Evolutionary conservation across 2,888 invertebrate species (phyloP).

Genomic region (Lithophane semibrunnea): DNA sequence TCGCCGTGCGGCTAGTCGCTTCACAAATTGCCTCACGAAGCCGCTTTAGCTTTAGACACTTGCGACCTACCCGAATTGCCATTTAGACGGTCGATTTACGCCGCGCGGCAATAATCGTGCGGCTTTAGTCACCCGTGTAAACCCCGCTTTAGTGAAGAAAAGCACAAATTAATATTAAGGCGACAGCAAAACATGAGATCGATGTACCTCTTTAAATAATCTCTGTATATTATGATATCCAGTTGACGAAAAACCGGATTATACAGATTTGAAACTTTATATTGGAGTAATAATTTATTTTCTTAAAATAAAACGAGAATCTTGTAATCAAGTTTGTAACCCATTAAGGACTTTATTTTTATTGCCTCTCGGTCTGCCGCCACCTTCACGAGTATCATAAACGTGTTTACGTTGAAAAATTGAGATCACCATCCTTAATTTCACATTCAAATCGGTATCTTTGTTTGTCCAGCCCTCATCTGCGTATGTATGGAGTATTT

Average conservation of each 20-base stretch:
- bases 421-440: constrained; percentile 83
- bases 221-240: neutral
- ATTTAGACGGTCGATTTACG: constrained; percentile 65
- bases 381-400: constrained; percentile 69
- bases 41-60: constrained; percentile 41
- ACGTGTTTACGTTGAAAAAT: constrained; percentile 82
- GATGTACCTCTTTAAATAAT: constrained; percentile 14
- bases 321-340: constrained; percentile 39
- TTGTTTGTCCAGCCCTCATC: constrained; percentile 85
- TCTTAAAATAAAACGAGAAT: constrained; percentile 35
- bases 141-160: constrained; percentile 38
- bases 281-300: constrained; percentile 24
- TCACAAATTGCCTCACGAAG: constrained; percentile 21
- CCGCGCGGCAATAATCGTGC: constrained; percentile 69
- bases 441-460: constrained; percentile 86
- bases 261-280: constrained; percentile 23
- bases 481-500: constrained; percentile 85
- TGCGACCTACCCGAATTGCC: constrained; percentile 71
- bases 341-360: constrained; percentile 49
- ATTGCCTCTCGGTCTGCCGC: constrained; percentile 61
- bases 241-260: constrained; percentile 20
- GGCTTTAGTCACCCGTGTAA: constrained; percentile 73
- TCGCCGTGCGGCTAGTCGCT: no score
- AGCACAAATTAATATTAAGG: constrained; percentile 23
- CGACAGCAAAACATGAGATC: constrained; percentile 9